Evolutionary conservation across 2,797 vertebrate genomes (phyloP), one percentile per base, ranked within the genome.

Genomic region (Clarias platycephalus): DNA sequence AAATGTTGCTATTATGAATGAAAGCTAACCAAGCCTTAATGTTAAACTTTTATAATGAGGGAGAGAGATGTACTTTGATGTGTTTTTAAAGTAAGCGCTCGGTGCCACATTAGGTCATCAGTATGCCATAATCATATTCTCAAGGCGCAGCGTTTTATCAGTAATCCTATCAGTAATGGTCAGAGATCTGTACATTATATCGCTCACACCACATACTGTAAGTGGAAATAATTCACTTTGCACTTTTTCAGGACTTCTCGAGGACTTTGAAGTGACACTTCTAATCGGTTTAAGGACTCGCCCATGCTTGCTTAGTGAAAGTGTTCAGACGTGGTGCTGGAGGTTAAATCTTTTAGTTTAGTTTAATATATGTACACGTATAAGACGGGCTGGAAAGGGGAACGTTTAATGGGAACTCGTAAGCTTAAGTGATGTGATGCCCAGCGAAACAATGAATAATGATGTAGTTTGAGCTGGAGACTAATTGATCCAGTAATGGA

Each of bases 261-360:
- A 37, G 34, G 57, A 63, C 76, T 78, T 78, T 63, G 24, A 7
- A 63, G 24, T 78, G 76, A 60, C 58, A 62, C 58, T 79, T 63
- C 6, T 79, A 79, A 79, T 63, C 37, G 37, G 18, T 44, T 64
- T 63, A 79, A 62, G 75, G 75, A 37, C 31, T 6, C 55, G 8
- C 55, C 60, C 0, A 4, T 9, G 22, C 2, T 24, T 60, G 10
- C 31, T 53, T 53, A 37, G 72, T 63, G 66, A 28, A 53, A 74
- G 83, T 80, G 77, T 62, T 62, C 66, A 60, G 71, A 74, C n/a
- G 24, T 26, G 44, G 44, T 60, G 24, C 31, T 37, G 66, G 15
- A 74, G 40, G 28, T 49, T 74, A 85, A 80, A 74, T 40, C 78
- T 28, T 62, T 84, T 84, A 68, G 28, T 58, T 68, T 44, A n/a